phyloP scores from a whole-genome alignment of 2,888 invertebrate species.

The Prenolepis imparis region DNA sequence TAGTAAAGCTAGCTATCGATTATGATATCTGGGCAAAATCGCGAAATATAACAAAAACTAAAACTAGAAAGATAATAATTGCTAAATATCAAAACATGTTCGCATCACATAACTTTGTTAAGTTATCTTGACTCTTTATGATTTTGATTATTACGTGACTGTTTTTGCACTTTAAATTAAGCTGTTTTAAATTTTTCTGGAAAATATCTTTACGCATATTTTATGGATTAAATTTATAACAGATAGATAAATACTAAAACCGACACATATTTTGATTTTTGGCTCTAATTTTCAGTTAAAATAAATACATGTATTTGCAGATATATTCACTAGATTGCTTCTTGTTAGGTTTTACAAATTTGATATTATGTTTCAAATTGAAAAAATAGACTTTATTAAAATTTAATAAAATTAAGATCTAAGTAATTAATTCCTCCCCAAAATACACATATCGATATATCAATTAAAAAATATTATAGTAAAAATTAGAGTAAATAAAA shows the following conservation, averaged over 20 bases:
- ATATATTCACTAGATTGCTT: background rate
- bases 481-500: background rate
- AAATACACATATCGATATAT: background rate
- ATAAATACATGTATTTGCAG: background rate
- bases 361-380: background rate
- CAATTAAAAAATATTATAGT: background rate
- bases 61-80: conserved; percentile 19
- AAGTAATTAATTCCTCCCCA: background rate
- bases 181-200: conserved; percentile 5
- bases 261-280: background rate
- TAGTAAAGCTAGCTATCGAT: background rate
- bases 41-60: background rate
- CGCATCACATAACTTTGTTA: background rate
- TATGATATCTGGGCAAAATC: background rate
- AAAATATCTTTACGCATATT: conserved; percentile 3
- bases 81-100: background rate
- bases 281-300: background rate
- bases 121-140: background rate
- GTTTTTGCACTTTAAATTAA: background rate
- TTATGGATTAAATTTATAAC: background rate
- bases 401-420: background rate
- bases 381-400: background rate
- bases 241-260: background rate
- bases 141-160: background rate
- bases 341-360: background rate